Evolutionary conservation across 2,888 invertebrate species (phyloP), one percentile per base, ranked within the genome.

Genomic region (Dryomyza anilis): DNA sequence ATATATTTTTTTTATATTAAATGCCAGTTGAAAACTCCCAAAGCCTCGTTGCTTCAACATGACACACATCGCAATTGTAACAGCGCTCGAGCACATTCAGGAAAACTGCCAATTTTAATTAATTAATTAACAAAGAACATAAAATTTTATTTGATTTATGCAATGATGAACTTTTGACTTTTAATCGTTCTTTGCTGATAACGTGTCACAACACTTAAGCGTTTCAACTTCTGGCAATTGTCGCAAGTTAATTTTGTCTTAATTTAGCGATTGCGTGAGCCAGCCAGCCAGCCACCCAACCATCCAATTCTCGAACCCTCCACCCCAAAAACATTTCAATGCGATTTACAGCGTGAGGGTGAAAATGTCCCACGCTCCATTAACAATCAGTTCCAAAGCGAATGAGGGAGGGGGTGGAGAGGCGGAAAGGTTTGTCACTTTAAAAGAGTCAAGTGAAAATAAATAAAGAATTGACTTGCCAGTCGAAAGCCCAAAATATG

Each of bases 231-330:
- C 19, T 39, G 27, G 43, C 43, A 39, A 53, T 52, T 53, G 53
- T 53, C 61, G 53, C 25, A 52, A 61, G 61, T 61, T 43, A 61
- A 61, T 61, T 43, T 52, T 53, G 61, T 61, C 61, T 61, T 53
- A 43, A 29, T 53, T 61, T 39, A 43, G 53, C 39, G 16, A 55
- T 61, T 61, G 53, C 43, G 43, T 53, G 61, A 53, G 52, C 39
- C 50, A 39, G 16, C 21, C 46, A 19, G n/a, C 46, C 45, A 7
- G 19, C 14, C 57, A 10, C 29, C 3, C 5, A 5, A 16, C 16
- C 16, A 10, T 14, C 30, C 33, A 33, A 48, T 33, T 33, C 33
- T 36, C 4, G 12, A 21, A 33, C 23, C 33, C 12, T 36, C 19
- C 30, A 27, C 25, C 46, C 23, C 46, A 27, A 25, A n/a, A n/a